Evolutionary conservation across 2,113 vertebrate species (phyloP), one percentile per base, ranked within the genome.

Genomic region (Melozone crissalis): DNA sequence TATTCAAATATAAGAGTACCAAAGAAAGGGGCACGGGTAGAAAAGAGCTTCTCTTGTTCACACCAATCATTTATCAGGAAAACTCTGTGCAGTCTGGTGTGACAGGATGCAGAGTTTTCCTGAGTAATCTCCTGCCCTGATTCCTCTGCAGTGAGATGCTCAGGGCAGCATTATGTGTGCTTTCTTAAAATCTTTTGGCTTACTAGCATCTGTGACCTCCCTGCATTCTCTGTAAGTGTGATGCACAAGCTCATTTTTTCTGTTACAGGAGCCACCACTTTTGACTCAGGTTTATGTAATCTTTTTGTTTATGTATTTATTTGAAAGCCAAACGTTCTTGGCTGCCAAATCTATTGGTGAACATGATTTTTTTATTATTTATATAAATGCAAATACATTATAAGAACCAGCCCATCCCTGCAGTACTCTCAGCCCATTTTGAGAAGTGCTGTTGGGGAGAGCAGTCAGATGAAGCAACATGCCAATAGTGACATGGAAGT

Each of bases 21-120:
- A n/a, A 61, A 74, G 13, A 75, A 75, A 72, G 8, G 11, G 18
- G 2, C 1, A 0, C 4, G 14, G 3, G 5, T 16, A 35, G 37
- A 35, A 74, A 75, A 33, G 31, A 75, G 3, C 17, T 82, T 33
- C 35, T 67, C 4, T 49, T 39, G 6, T 51, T 61, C 30, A 69
- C 27, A 37, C 4, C 23, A 52, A 2, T 21, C 16, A 41, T 27
- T 54, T 19, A 21, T 46, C 39, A 62, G 14, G n/a, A 57, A 35
- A 55, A 31, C 26, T 17, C 61, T 21, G 5, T 16, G 6, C 10
- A 43, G 26, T 15, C 23, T 46, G 15, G 19, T 19, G 30, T 16
- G 24, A 21, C 16, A 76, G 35, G 27, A 39, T n/a, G 6, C 37
- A 52, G 16, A 63, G 5, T 9, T 72, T 68, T 79, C 22, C 27